Evolutionary conservation across 2,888 invertebrate genomes (phyloP), one percentile per base, ranked within the genome.

Genomic region (Drosophila rellima): DNA sequence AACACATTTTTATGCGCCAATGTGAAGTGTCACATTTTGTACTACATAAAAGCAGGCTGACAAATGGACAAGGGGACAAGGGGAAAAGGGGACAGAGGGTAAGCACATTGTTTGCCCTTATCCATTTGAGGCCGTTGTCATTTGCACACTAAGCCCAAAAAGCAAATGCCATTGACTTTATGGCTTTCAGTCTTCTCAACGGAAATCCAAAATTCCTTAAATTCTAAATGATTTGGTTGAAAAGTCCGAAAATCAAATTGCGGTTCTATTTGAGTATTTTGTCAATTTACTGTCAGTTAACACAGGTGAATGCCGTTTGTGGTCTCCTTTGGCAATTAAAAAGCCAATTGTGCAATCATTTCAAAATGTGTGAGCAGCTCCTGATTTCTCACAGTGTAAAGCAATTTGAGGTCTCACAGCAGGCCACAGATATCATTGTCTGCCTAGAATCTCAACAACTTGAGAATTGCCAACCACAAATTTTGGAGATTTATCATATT

Each of bases 11-110:
- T 61, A 78, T 75, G 59, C 60, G 70, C 37, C 70, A 70, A 52
- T 82, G 70, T 68, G 70, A 87, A 88, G 88, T 88, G 88, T 88
- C 80, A 87, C 84, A 84, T 75, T 87, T 78, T 75, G 68, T 71
- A 33, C 31, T 37, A 60, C 47, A 55, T 23, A 62, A 48, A 39
- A 33, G 31, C 40, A 40, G 37, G 20, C 52, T 54, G 39, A 20
- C 44, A 45, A 40, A 52, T 20, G 54, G 33, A 4, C 5, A 18
- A 17, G 40, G 31, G 7, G 17, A 42, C 4, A 1, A 10, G 62
- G 15, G 48, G 31, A 11, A 3, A 15, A 6, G 52, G 45, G 7
- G 13, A 23, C 17, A 8, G 52, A 13, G 23, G 29, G 54, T 4
- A 40, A 33, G 31, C 33, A 31, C 31, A 20, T 18, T 54, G 56